Evolutionary conservation across 2,113 vertebrate genomes (phyloP).

Genomic region (Notothenia rossii): DNA sequence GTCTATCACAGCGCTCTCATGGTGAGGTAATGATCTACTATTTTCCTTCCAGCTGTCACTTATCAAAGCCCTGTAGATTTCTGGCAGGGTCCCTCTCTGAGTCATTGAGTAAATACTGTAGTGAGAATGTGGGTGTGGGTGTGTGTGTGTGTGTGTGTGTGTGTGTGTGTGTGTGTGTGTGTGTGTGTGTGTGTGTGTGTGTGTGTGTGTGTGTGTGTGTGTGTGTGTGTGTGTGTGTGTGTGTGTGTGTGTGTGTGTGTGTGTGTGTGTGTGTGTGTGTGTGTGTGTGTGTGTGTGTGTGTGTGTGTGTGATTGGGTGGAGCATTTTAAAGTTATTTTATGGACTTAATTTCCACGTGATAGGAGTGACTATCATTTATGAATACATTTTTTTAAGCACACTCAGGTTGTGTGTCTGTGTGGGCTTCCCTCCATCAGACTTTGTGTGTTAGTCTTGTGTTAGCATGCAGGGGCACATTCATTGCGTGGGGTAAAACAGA

Average conservation of each 20-base stretch:
- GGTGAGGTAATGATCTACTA: slow-evolving; percentile 51
- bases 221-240: no score
- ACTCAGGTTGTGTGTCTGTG: slow-evolving; percentile 9
- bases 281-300: not conserved
- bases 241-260: no score
- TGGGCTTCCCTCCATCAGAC: slow-evolving; percentile 23
- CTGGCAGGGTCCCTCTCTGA: slow-evolving; percentile 27
- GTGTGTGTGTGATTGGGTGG: not conserved
- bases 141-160: no score
- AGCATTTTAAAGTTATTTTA: slow-evolving; percentile 18
- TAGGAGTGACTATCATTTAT: slow-evolving; percentile 3
- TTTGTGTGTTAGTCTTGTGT: slow-evolving; percentile 21
- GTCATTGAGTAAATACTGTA: slow-evolving; percentile 24
- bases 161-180: no score
- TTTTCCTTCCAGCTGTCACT: slow-evolving; percentile 40
- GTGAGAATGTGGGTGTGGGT: not conserved
- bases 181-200: not conserved
- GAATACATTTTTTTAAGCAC: slow-evolving; percentile 20
- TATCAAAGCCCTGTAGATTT: slow-evolving; percentile 23
- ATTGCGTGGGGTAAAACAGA: slow-evolving; percentile 42
- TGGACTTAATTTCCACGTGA: no score
- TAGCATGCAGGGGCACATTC: slow-evolving; percentile 46
- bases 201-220: not conserved
- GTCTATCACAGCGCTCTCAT: not conserved
- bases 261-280: not conserved